A percentile compares a stretch with the other conserved stretches of the same genome.
phyloP scores from a whole-genome alignment of 92 coral and sea anemone species.

The Pocillopora meandrina region DNA sequence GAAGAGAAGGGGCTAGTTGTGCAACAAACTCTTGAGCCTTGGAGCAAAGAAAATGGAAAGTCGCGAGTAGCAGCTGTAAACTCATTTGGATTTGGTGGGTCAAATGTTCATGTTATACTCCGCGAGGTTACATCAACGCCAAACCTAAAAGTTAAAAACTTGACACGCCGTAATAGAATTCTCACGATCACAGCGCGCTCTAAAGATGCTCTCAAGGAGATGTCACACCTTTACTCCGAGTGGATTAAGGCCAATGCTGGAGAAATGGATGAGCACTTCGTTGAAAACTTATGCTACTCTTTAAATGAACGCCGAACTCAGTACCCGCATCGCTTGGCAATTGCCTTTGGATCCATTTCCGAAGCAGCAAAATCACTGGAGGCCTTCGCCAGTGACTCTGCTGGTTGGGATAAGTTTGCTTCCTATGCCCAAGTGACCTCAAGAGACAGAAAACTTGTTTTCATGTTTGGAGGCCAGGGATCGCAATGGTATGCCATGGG shows the following conservation, averaged over 20 bases:
- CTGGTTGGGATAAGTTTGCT: constrained; percentile 46
- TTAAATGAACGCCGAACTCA: constrained; percentile 81
- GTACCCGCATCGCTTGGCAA: constrained; percentile 66
- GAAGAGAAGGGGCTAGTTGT: constrained; percentile 63
- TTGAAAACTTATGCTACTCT: constrained; percentile 69
- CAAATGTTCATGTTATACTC: constrained; percentile 78
- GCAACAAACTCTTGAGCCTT: constrained; percentile 65
- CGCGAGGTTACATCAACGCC: constrained; percentile 47
- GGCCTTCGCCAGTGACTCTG: constrained; percentile 47
- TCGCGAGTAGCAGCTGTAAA: constrained; percentile 74
- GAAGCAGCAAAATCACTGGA: constrained; percentile 62
- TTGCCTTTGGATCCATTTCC: constrained; percentile 47
- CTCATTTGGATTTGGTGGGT: constrained; percentile 92
- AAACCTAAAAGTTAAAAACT: no score
- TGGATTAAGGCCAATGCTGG: constrained; percentile 63
- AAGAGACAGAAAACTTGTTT: constrained; percentile 50
- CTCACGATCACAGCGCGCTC: constrained; percentile 78
- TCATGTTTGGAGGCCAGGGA: constrained; percentile 92
- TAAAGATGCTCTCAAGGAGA: constrained; percentile 49
- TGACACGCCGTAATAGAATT: constrained; percentile 18
- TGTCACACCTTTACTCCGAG: constrained; percentile 59
- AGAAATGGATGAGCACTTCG: constrained; percentile 39
- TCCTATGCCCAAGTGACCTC: constrained; percentile 39
- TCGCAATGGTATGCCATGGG: constrained; percentile 91
- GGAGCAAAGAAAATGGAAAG: constrained; percentile 65